Conservation (phyloP, 2,888 invertebrate species). For the Barypeithes pellucidus region DNA sequence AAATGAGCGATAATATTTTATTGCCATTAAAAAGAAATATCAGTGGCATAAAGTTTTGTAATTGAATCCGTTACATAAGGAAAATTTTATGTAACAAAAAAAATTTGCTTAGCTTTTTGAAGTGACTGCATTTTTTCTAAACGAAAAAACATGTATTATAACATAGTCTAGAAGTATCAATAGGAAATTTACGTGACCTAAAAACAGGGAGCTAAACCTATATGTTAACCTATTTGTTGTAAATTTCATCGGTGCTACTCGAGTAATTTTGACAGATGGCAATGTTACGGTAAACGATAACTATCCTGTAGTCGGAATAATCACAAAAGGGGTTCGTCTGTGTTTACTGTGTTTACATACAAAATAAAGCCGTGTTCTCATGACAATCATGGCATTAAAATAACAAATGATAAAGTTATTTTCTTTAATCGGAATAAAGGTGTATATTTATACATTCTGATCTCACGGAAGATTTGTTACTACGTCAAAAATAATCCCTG, state of each 20-base stretch:
- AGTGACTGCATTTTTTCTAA: no score
- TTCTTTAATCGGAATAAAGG: constrained; percentile 15
- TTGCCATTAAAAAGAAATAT: no score
- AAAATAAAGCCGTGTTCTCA: constrained; percentile 28
- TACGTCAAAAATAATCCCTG: neutral
- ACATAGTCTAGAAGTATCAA: neutral
- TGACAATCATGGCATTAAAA: constrained; percentile 18
- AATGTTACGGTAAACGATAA: constrained; percentile 39
- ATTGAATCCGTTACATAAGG: no score
- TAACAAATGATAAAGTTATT: constrained; percentile 29
- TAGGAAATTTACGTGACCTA: constrained; percentile 13
- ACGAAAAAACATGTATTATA: no score
- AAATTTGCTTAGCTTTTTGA: no score
- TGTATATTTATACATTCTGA: constrained; percentile 34
- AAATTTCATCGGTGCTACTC: constrained; percentile 12
- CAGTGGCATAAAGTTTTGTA: no score
- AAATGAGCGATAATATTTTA: no score
- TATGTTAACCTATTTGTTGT: constrained; percentile 20
- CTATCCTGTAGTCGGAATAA: constrained; percentile 41
- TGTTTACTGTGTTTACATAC: constrained; percentile 32
- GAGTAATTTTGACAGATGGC: constrained; percentile 38
- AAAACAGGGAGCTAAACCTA: constrained; percentile 18
- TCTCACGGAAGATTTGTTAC: neutral
- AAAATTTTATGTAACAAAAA: no score
- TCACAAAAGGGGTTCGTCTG: constrained; percentile 29